phyloP scores from a whole-genome alignment of 1,140 invertebrate species.

The Colletes latitarsis region DNA sequence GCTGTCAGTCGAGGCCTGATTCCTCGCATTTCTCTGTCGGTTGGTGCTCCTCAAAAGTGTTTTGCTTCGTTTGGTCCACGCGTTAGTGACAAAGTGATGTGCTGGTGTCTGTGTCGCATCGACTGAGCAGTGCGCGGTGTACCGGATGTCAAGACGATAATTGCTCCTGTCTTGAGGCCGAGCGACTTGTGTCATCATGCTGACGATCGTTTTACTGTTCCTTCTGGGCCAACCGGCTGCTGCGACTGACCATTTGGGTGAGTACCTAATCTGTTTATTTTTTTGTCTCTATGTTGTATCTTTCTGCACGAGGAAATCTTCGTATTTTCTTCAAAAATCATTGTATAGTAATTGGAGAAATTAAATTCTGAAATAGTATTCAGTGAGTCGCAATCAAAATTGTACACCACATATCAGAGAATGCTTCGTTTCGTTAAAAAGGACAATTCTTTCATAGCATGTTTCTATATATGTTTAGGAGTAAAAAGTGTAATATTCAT shows the following conservation, averaged over 20 bases:
- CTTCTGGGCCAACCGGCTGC: slow-evolving; percentile 53
- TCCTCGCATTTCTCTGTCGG: background rate
- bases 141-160: slow-evolving; percentile 36
- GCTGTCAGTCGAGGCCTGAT: slow-evolving; percentile 9
- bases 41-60: background rate
- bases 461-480: no score
- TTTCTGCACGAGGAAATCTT: background rate
- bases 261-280: slow-evolving; percentile 10
- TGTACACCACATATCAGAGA: no score
- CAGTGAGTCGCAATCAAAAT: no score
- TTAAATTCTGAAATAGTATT: no score
- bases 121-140: slow-evolving; percentile 16
- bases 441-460: no score
- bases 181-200: slow-evolving; percentile 54
- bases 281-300: background rate
- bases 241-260: slow-evolving; percentile 67
- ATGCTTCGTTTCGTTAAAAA: no score
- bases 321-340: no score
- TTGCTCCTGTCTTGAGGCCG: slow-evolving; percentile 23
- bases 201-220: slow-evolving; percentile 51
- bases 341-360: no score
- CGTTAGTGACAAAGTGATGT: slow-evolving; percentile 34
- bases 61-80: background rate
- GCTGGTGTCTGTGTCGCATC: slow-evolving; percentile 38
- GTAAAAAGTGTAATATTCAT: no score